Evolutionary conservation across 2,797 vertebrate species (phyloP).

Genomic region (Babyrousa celebensis): DNA sequence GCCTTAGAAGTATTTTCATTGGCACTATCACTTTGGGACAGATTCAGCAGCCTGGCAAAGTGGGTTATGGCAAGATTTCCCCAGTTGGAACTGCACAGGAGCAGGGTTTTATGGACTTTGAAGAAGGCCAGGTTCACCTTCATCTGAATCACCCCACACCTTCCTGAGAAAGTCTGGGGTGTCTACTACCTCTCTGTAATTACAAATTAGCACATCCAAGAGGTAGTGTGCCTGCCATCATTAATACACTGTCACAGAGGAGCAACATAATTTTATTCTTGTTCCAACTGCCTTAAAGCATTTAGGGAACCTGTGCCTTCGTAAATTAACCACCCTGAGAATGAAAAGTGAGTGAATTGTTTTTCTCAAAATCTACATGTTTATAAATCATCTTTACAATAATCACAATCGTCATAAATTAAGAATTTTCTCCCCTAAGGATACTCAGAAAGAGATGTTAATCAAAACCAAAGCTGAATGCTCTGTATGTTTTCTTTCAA

Average conservation of each 20-base stretch:
- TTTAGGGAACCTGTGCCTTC: constrained; percentile 69
- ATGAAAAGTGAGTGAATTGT: constrained; percentile 72
- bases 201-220: constrained; percentile 68
- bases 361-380: constrained; percentile 74
- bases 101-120: not conserved
- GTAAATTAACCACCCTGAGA: constrained; percentile 75
- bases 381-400: constrained; percentile 78
- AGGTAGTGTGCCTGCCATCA: constrained; percentile 28
- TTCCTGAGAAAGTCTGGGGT: not conserved
- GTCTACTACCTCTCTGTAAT: not conserved
- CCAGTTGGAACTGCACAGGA: not conserved
- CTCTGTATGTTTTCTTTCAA: constrained; percentile 18
- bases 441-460: constrained; percentile 71
- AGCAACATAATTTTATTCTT: constrained; percentile 69
- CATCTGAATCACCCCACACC: not conserved
- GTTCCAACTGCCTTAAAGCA: constrained; percentile 65
- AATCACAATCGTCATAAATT: constrained; percentile 72
- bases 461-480: constrained; percentile 56
- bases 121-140: not conserved
- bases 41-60: not conserved
- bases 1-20: not conserved
- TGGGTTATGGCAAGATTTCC: not conserved
- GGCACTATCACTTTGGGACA: not conserved
- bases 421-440: constrained; percentile 64
- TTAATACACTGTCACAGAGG: constrained; percentile 40